These are phyloP conservation scores for Phymatocera aterrima DNA, from an alignment of 2,888 invertebrate species.

Conservation along the genomic window DNA sequence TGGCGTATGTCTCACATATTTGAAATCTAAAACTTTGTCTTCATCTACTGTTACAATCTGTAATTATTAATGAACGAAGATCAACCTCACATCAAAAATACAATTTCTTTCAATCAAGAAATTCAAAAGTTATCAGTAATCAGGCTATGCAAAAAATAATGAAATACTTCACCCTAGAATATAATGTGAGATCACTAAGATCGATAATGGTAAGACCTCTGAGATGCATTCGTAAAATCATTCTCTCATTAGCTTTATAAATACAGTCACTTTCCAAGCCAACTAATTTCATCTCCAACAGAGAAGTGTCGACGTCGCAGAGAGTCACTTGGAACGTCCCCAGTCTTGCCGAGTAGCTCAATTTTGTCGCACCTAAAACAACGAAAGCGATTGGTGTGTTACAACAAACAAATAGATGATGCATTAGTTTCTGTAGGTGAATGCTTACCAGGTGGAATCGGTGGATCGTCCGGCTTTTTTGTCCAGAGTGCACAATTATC, in stretches of 20 bases:
- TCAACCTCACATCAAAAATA: too few relatives aligned
- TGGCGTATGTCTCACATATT: conserved; percentile 84
- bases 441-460: conserved; percentile 81
- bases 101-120: too few relatives aligned
- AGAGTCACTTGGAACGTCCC: conserved; percentile 81
- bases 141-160: neutral
- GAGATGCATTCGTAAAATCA: conserved; percentile 84
- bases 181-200: conserved; percentile 84
- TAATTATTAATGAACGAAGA: conserved; percentile 48
- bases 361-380: conserved; percentile 75
- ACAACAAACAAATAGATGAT: too few relatives aligned
- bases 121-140: too few relatives aligned
- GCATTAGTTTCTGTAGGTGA: neutral
- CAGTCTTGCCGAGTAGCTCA: conserved; percentile 78
- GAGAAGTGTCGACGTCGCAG: conserved; percentile 83
- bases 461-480: conserved; percentile 77
- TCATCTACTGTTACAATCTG: conserved; percentile 87
- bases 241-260: conserved; percentile 86
- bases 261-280: conserved; percentile 86
- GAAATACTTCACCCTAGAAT: conserved; percentile 80
- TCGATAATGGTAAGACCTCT: conserved; percentile 84
- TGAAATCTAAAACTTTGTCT: conserved; percentile 87
- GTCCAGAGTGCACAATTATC: conserved; percentile 58
- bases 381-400: too few relatives aligned
- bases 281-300: conserved; percentile 81